Percentiles rank a stretch among this genome's conserved stretches.
Evolutionary conservation across 2,113 vertebrate genomes (phyloP).

Genomic region (Apteryx mantelli): DNA sequence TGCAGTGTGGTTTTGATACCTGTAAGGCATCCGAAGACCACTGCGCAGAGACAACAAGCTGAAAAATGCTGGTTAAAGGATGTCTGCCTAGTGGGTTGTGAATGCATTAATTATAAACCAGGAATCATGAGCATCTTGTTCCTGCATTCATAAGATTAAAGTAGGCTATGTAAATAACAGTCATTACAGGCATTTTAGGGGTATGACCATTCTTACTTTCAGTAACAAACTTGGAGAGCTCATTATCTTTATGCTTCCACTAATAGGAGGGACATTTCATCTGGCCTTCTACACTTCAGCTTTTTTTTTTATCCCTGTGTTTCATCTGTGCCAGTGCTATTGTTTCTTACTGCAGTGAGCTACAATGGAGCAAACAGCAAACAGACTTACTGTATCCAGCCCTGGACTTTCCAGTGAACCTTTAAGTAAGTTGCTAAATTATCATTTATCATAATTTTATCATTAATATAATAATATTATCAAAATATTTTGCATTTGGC

Average conservation of each 20-base stretch:
- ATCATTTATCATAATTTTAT: neutral
- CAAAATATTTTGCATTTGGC: neutral
- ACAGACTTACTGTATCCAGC: neutral
- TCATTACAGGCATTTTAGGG: neutral
- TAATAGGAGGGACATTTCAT: neutral
- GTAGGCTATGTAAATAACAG: neutral
- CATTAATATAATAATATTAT: neutral
- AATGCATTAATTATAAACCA: neutral
- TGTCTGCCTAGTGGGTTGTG: neutral
- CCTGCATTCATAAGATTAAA: conserved; percentile 1
- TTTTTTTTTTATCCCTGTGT: neutral
- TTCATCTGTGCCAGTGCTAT: neutral
- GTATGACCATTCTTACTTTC: neutral
- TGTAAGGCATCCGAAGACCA: neutral
- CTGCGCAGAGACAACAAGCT: neutral
- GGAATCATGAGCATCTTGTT: neutral
- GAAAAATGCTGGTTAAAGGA: neutral
- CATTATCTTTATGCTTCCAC: neutral
- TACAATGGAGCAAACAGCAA: neutral
- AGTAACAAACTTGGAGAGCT: conserved; percentile 4
- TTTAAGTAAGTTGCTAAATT: neutral
- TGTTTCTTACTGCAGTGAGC: neutral
- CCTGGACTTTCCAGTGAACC: neutral
- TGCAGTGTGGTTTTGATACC: neutral
- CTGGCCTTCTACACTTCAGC: neutral